Conservation (phyloP, 1,140 invertebrate species). For the Sipha flava region DNA sequence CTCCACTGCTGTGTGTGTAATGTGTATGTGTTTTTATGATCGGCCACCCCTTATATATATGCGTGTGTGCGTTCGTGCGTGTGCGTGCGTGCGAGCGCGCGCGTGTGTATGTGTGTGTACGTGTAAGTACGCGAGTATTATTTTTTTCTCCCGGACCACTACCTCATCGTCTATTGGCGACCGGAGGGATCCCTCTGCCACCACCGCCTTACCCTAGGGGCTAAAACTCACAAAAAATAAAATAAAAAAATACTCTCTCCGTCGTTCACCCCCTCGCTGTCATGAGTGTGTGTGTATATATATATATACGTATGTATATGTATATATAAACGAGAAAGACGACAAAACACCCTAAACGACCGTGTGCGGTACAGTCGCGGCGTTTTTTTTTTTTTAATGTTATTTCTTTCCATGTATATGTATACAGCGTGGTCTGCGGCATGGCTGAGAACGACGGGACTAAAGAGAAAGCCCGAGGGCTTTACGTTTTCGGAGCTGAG, state of each 20-base stretch:
- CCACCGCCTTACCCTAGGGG: neutral
- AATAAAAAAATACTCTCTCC: neutral
- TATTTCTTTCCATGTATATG: conserved; percentile 13
- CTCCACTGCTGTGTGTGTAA: conserved; percentile 13
- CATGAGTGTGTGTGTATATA: neutral
- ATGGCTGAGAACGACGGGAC: neutral
- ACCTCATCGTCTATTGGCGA: too few relatives aligned
- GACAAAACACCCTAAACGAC: conserved; percentile 30
- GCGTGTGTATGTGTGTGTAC: too few relatives aligned
- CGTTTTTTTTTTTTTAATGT: conserved; percentile 16
- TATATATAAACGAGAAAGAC: neutral
- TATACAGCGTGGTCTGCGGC: neutral
- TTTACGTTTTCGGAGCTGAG: neutral
- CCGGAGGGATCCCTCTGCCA: neutral
- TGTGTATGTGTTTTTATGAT: conserved; percentile 31
- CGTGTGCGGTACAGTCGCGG: neutral
- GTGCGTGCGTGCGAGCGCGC: neutral
- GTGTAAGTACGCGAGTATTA: too few relatives aligned
- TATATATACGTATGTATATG: neutral
- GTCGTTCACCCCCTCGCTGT: neutral
- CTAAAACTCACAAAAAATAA: conserved; percentile 21
- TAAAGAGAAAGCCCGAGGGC: neutral
- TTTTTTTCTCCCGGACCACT: too few relatives aligned
- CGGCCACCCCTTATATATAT: neutral
- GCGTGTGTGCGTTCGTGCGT: neutral